Base-by-base conservation (phyloP, 2,888 invertebrate species). In the Thumatha senex region DNA sequence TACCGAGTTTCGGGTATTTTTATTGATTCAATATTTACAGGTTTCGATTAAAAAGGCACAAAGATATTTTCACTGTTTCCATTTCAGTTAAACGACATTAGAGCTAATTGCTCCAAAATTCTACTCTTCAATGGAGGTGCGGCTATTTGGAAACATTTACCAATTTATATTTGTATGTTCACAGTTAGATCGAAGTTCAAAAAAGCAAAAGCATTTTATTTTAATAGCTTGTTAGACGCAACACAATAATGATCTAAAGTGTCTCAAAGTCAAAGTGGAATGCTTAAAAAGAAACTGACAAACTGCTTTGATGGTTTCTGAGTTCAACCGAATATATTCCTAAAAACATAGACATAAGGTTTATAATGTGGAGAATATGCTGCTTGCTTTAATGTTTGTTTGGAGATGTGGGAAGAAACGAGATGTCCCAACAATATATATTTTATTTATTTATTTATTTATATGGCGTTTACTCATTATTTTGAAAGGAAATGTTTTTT, bases 251-350 rank as follows among this genome's bases (percentile, higher is more conserved):
- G 47, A 48, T 59, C 49, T 12, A 9, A 51, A 44, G 46, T 55
- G 42, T 42, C 38, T 58, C 56, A 60, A 63, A 65, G 56, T 48
- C 50, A 51, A 76, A 73, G 72, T 68, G 59, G 74, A 76, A 75
- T 76, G 56, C 59, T 50, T 74, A 74, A 76, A 71, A 72, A 71
- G 72, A 58, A 54, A 54, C 63, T 69, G 66, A 70, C 65, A 67
- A 70, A 65, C 63, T 49, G 58, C 57, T 65, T 63, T 52, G 55
- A 52, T 56, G 42, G 46, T 52, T 44, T 18, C 12, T 31, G 18
- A 24, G 40, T 35, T 10, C 50, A 55, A 42, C 39, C 50, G 29
- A 65, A 48, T 60, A 52, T 57, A 9, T 7, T 62, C 58, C 46
- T 67, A 56, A 14, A 4, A 0, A 7, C 10, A 14, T 0, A 42